These are phyloP conservation scores for Trichopoda pennipes DNA, from an alignment of 2,888 invertebrate species.

Conservation along the genomic window DNA sequence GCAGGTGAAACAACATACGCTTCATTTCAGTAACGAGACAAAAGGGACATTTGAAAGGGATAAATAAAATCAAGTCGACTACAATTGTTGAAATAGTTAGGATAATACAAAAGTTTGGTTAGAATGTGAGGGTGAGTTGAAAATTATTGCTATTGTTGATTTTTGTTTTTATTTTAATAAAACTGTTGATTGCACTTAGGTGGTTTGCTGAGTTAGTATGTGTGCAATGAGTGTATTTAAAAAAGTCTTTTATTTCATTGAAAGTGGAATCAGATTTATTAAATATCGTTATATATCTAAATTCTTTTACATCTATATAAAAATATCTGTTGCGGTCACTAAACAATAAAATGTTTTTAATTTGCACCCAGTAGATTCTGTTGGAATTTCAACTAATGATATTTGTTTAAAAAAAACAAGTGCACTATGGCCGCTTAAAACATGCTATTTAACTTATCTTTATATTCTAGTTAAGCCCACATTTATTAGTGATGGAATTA, in stretches of 20 bases:
- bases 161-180: not conserved
- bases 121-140: constrained; percentile 1
- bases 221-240: not conserved
- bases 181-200: constrained; percentile 27
- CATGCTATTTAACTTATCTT: too few species aligned
- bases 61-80: constrained; percentile 3
- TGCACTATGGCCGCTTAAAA: too few species aligned
- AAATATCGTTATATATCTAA: too few species aligned
- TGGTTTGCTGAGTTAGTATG: not conserved
- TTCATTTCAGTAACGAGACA: constrained; percentile 10
- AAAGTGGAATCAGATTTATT: too few species aligned
- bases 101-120: constrained; percentile 1
- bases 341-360: too few species aligned
- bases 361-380: too few species aligned
- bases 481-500: too few species aligned
- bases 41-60: constrained; percentile 7
- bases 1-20: constrained; percentile 5
- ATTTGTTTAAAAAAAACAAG: too few species aligned
- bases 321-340: too few species aligned
- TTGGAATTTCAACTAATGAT: too few species aligned
- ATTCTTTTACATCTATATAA: too few species aligned
- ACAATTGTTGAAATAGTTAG: constrained; percentile 40
- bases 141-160: constrained; percentile 14
- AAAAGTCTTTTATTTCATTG: not conserved
- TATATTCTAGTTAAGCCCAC: too few species aligned